Evolutionary conservation across 1,140 invertebrate species (phyloP).

Genomic region (Achatina immaculata): DNA sequence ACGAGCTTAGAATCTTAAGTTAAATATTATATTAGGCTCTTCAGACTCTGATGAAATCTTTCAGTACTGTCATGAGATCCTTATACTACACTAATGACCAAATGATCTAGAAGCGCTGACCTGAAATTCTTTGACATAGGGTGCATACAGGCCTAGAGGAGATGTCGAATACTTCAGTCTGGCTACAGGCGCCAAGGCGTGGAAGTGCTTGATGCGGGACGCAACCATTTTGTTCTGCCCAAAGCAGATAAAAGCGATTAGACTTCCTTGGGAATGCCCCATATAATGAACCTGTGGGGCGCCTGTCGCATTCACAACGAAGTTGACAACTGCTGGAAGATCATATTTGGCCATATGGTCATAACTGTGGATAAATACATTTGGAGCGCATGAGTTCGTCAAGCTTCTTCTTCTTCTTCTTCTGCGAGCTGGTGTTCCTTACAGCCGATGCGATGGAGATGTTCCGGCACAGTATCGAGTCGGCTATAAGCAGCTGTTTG

Average conservation of each 20-base stretch:
- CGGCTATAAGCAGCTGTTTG: too few relatives aligned
- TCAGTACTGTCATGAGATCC: too few relatives aligned
- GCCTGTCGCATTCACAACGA: slow-evolving; percentile 75
- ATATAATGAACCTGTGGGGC: slow-evolving; percentile 77
- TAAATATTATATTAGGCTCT: too few relatives aligned
- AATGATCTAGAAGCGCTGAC: too few relatives aligned
- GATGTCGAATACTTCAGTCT: slow-evolving; percentile 80
- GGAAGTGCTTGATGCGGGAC: slow-evolving; percentile 66
- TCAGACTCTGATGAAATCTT: too few relatives aligned
- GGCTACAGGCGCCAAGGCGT: slow-evolving; percentile 83
- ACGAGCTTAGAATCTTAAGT: too few relatives aligned
- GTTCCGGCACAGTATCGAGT: too few relatives aligned
- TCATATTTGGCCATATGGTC: slow-evolving; percentile 85
- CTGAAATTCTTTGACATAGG: slow-evolving; percentile 63
- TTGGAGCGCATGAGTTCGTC: too few relatives aligned
- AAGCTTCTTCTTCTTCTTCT: too few relatives aligned
- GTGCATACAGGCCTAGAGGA: slow-evolving; percentile 72
- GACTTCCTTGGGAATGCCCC: slow-evolving; percentile 80
- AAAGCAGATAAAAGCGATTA: slow-evolving; percentile 71
- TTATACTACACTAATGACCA: too few relatives aligned
- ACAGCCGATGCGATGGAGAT: too few relatives aligned
- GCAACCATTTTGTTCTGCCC: slow-evolving; percentile 54
- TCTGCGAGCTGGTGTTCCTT: too few relatives aligned
- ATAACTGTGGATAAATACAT: slow-evolving; percentile 73
- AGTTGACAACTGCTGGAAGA: slow-evolving; percentile 79